phyloP scores from a whole-genome alignment of 2,113 vertebrate species.

The Puma concolor region DNA sequence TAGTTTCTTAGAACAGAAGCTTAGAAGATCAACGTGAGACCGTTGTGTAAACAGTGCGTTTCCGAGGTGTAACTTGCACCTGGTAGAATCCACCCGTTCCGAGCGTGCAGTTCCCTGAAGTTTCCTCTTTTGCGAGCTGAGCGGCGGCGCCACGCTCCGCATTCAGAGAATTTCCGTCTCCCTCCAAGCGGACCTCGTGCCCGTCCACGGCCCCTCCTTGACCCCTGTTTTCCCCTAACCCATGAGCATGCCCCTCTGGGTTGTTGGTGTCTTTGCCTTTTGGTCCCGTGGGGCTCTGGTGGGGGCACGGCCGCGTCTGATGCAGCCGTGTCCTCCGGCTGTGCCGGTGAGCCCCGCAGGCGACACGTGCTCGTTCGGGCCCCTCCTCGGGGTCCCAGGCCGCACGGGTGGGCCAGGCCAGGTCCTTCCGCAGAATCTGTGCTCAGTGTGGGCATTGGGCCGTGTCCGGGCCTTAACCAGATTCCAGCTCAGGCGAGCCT shows the following conservation, averaged over 20 bases:
- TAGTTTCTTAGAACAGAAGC: background rate
- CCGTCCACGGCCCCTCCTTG: background rate
- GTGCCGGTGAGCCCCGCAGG: background rate
- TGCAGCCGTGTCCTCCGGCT: too few relatives aligned
- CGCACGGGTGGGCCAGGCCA: rapidly evolving
- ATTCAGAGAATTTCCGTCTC: background rate
- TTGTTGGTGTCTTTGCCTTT: background rate
- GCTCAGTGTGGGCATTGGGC: background rate
- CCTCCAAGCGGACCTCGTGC: rapidly evolving
- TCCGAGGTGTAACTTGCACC: rapidly evolving
- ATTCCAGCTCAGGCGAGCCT: background rate
- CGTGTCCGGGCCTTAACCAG: rapidly evolving
- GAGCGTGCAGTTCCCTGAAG: rapidly evolving
- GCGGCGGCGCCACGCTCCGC: rapidly evolving
- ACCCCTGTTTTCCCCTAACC: background rate
- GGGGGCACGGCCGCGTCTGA: background rate
- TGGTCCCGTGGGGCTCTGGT: background rate
- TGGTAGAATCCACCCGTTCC: rapidly evolving
- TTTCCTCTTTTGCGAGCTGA: rapidly evolving
- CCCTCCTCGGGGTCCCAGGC: too few relatives aligned
- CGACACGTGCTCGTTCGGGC: background rate
- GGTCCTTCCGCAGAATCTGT: background rate
- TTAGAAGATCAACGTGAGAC: background rate
- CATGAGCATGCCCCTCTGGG: background rate
- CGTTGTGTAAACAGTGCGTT: rapidly evolving